Evolutionary conservation across 2,797 vertebrate genomes (phyloP).

Genomic region (Schizopygopsis pylzovi): DNA sequence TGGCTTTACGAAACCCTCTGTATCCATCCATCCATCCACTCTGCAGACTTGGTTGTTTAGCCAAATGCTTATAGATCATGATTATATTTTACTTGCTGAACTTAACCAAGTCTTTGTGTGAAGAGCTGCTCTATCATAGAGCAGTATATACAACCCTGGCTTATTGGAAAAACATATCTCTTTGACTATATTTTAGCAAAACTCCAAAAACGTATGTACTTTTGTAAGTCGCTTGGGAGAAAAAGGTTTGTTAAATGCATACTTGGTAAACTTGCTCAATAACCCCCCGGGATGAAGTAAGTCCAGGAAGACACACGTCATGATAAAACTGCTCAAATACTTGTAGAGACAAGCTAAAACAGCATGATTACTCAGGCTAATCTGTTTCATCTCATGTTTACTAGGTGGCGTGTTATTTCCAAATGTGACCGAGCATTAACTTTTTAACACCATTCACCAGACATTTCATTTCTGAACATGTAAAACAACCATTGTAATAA

Average conservation of each 20-base stretch:
- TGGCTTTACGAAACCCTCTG: conserved; percentile 75
- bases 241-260: background rate
- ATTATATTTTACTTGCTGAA: conserved; percentile 63
- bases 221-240: background rate
- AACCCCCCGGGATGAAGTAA: background rate
- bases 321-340: background rate
- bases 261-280: background rate
- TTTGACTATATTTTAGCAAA: background rate
- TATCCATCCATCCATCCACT: conserved; percentile 79
- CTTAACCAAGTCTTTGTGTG: background rate
- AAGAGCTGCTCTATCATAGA: background rate
- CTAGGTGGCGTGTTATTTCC: background rate
- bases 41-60: conserved; percentile 67
- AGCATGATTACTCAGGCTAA: background rate
- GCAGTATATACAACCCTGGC: background rate
- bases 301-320: background rate
- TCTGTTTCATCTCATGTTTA: background rate
- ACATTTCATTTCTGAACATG: background rate
- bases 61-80: conserved; percentile 70
- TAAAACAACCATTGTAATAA: background rate
- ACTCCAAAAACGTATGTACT: background rate
- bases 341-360: background rate
- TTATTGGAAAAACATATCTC: background rate
- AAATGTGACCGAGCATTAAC: background rate
- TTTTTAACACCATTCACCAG: background rate